phyloP scores from a whole-genome alignment of 2,797 vertebrate genomes.

The Amblyopsis hoosieri region DNA sequence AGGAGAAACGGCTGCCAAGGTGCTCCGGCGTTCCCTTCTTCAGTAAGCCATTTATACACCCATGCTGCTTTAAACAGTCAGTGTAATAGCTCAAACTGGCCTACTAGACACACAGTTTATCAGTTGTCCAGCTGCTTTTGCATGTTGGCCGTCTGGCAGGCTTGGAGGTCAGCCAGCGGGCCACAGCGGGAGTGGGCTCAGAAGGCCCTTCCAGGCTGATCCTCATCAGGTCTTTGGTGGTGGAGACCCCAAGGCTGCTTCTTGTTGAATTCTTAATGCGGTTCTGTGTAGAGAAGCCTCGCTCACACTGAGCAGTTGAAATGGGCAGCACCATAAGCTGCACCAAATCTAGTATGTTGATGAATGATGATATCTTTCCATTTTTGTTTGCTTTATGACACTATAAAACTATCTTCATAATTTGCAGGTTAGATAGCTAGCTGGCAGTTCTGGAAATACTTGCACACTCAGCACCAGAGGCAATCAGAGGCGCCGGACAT shows the following conservation, averaged over 20 bases:
- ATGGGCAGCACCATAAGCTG: conserved; percentile 23
- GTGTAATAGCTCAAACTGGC: too few relatives aligned
- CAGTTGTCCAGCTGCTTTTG: too few relatives aligned
- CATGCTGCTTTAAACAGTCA: too few relatives aligned
- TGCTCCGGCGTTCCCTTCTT: too few relatives aligned
- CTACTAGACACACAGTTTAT: too few relatives aligned
- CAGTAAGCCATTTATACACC: too few relatives aligned
- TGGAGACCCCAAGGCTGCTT: conserved; percentile 24
- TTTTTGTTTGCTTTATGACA: not conserved
- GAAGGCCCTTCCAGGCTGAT: conserved; percentile 2
- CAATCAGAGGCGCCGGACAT: too few relatives aligned
- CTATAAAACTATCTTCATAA: too few relatives aligned
- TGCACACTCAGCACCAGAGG: too few relatives aligned
- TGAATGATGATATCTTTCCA: conserved; percentile 2
- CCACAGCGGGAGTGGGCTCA: conserved; percentile 20
- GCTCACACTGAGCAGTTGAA: conserved; percentile 20
- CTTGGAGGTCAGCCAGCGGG: conserved; percentile 22
- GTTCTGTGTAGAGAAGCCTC: conserved; percentile 19
- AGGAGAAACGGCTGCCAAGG: too few relatives aligned
- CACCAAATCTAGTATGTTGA: conserved; percentile 27
- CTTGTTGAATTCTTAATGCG: conserved; percentile 16
- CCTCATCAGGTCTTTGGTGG: conserved; percentile 5
- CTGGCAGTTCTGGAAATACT: too few relatives aligned
- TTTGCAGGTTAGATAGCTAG: too few relatives aligned
- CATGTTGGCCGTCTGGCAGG: not conserved